Evolutionary conservation across 2,113 vertebrate species (phyloP).

Genomic region (Dicerorhinus sumatrensis): DNA sequence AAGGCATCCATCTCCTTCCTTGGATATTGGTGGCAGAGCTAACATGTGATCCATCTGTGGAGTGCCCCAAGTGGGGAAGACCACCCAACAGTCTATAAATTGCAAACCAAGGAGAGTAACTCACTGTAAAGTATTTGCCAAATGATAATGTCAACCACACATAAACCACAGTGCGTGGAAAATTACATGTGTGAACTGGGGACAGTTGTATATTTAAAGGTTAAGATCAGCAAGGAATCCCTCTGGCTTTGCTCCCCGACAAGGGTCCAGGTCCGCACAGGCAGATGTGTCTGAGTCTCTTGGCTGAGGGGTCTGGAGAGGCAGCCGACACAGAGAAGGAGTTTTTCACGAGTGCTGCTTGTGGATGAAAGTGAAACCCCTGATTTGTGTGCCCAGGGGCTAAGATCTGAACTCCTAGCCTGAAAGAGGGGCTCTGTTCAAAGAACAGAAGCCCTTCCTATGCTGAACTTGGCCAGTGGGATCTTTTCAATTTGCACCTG

Average conservation of each 20-base stretch:
- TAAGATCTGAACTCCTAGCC: conserved; percentile 60
- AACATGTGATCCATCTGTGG: neutral
- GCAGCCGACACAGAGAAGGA: conserved; percentile 58
- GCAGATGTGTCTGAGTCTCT: conserved; percentile 35
- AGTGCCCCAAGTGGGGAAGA: neutral
- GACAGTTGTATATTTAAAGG: neutral
- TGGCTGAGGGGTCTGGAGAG: conserved; percentile 27
- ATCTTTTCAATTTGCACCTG: conserved; percentile 76
- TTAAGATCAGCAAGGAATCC: neutral
- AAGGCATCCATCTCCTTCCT: neutral
- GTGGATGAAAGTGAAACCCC: conserved; percentile 77
- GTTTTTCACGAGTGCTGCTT: conserved; percentile 68
- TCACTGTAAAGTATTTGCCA: conserved; percentile 39
- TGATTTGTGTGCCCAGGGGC: conserved; percentile 75
- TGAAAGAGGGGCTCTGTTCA: conserved; percentile 79
- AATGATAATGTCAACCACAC: conserved; percentile 53
- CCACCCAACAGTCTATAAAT: neutral
- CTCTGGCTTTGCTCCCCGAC: conserved; percentile 13
- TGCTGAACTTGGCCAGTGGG: conserved; percentile 72
- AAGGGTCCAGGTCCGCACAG: conserved; percentile 10
- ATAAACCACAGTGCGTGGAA: neutral
- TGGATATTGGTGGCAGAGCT: neutral
- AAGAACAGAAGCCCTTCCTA: conserved; percentile 74
- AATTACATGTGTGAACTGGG: neutral
- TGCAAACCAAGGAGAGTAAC: neutral